Conservation (phyloP, 2,797 vertebrate genomes). For the Arvicola amphibius region DNA sequence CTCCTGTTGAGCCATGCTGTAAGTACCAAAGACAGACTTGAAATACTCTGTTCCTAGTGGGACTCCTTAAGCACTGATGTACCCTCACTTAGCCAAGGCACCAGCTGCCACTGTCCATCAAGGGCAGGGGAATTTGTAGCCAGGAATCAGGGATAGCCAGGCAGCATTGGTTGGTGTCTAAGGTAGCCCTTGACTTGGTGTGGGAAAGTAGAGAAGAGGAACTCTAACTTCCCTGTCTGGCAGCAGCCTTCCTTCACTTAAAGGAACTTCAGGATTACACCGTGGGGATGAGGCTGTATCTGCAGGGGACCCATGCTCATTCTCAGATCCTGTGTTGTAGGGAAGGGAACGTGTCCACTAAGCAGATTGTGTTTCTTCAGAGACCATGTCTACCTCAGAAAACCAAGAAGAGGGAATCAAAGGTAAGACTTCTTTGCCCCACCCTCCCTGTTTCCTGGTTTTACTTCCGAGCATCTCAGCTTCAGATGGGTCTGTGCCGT, state of each 20-base stretch:
- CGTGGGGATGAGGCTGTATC: background rate
- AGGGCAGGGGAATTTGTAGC: background rate
- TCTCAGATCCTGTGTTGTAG: slow-evolving; percentile 86
- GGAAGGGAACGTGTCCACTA: slow-evolving; percentile 96
- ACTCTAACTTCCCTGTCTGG: no score
- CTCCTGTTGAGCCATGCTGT: fast-evolving
- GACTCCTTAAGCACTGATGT: background rate
- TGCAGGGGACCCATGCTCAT: slow-evolving; percentile 58
- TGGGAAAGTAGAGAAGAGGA: no score
- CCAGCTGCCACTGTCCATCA: background rate
- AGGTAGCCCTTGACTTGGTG: background rate
- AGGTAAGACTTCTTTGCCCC: slow-evolving; percentile 89
- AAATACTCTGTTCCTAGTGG: background rate
- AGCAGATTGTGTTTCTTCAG: slow-evolving; percentile 99
- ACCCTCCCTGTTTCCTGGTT: slow-evolving; percentile 38
- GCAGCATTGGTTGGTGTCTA: background rate
- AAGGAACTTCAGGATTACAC: no score
- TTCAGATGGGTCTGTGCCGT: slow-evolving; percentile 45
- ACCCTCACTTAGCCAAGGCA: background rate
- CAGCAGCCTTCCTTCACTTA: background rate
- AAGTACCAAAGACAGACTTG: background rate
- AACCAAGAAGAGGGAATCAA: slow-evolving; percentile 94
- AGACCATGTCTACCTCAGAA: slow-evolving; percentile 95
- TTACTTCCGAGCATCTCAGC: slow-evolving; percentile 68
- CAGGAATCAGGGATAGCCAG: background rate